phyloP scores from a whole-genome alignment of 1,140 invertebrate species.

The Nebria ingens region DNA sequence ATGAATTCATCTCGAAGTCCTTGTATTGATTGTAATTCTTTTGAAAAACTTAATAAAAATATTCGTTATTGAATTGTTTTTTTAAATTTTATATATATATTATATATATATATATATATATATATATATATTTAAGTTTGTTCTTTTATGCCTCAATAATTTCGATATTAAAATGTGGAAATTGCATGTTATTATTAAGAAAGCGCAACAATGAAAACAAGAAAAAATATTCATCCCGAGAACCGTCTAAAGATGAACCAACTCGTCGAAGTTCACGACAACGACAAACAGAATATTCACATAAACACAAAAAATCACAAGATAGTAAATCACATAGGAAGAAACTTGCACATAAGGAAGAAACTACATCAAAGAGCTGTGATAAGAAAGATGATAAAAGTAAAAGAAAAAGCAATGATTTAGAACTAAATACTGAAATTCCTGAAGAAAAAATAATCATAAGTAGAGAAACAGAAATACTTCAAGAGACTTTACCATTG shows the following conservation, averaged over 20 bases:
- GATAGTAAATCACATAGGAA: neutral
- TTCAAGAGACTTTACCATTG: neutral
- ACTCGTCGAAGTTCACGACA: neutral
- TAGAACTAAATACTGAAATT: neutral
- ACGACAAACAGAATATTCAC: neutral
- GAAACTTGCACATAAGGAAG: neutral
- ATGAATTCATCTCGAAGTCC: too few species aligned
- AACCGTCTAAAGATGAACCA: neutral
- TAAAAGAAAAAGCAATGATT: neutral
- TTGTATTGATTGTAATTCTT: too few species aligned
- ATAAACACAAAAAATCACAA: neutral
- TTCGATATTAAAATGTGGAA: neutral
- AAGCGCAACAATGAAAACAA: neutral
- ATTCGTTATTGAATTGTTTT: neutral
- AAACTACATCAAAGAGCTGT: neutral
- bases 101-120: neutral
- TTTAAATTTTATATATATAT: slow-evolving; percentile 10
- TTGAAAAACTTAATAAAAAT: slow-evolving; percentile 7
- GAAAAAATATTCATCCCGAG: neutral
- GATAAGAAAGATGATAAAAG: slow-evolving; percentile 3
- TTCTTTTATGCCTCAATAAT: too few species aligned
- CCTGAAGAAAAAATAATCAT: neutral
- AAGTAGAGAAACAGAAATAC: neutral
- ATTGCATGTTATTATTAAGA: neutral
- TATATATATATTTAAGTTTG: too few species aligned